Conservation (phyloP, 2,113 vertebrate species). For the Lichenostomus cassidix region DNA sequence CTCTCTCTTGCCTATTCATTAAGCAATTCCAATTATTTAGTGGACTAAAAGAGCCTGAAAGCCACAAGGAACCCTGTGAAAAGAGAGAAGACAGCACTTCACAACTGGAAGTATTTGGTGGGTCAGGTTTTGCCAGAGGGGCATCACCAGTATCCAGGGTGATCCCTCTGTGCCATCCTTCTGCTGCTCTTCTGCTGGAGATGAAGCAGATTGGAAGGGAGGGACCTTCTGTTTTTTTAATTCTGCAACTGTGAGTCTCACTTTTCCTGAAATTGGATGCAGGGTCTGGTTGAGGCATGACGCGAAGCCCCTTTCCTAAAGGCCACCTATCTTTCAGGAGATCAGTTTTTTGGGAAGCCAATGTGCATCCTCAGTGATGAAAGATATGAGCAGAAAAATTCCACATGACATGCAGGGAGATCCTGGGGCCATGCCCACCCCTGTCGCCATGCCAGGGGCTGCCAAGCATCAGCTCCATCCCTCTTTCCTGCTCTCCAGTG, state of each 20-base stretch:
- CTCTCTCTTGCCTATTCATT: neutral
- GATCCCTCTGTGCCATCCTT: too few species aligned
- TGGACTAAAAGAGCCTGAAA: neutral
- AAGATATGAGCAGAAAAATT: neutral
- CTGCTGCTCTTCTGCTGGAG: neutral
- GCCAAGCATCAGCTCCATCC: neutral
- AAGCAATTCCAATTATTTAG: neutral
- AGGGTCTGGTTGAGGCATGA: neutral
- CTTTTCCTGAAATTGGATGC: neutral
- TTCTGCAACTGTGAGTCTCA: neutral
- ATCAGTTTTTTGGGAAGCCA: neutral
- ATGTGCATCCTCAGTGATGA: neutral
- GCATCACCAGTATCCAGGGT: neutral
- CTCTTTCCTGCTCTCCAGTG: neutral
- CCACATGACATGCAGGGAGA: neutral
- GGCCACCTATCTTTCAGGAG: neutral
- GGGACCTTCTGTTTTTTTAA: neutral
- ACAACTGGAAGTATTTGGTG: neutral
- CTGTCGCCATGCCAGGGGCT: fast-evolving
- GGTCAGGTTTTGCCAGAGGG: neutral
- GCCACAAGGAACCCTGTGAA: neutral
- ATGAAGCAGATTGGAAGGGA: neutral
- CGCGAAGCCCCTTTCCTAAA: neutral
- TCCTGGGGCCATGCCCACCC: fast-evolving
- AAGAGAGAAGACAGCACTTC: neutral